A percentile compares a stretch with the other conserved stretches of the same genome.
phyloP scores from a whole-genome alignment of 2,797 vertebrate genomes.

The Remorina albescens region DNA sequence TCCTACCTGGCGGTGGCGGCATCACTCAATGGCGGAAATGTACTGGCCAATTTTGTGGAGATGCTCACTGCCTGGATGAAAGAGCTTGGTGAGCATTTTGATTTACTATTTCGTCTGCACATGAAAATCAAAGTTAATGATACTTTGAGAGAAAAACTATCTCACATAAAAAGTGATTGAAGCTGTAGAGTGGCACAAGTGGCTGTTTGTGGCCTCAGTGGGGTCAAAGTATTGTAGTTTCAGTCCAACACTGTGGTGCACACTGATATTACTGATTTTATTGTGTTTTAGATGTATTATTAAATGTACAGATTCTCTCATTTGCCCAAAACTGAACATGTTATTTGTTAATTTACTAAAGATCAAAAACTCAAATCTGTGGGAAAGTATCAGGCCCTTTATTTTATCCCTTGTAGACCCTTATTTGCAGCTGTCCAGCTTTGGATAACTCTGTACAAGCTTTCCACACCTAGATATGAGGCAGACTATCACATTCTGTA shows the following conservation, averaged over 20 bases:
- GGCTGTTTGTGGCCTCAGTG: neutral
- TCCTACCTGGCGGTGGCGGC: slow-evolving; percentile 94
- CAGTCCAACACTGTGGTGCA: neutral
- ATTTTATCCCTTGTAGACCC: no score
- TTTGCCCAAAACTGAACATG: no score
- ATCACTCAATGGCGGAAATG: slow-evolving; percentile 95
- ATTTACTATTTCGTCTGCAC: neutral
- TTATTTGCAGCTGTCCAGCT: no score
- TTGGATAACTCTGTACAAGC: no score
- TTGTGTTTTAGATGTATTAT: no score
- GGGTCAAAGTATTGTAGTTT: neutral
- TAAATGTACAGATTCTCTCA: no score
- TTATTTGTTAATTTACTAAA: neutral
- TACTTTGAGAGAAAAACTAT: neutral
- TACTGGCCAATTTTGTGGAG: slow-evolving; percentile 89
- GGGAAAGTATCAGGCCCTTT: no score
- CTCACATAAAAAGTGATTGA: neutral
- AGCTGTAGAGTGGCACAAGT: neutral
- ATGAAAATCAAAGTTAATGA: neutral
- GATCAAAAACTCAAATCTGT: no score
- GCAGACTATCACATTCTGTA: no score
- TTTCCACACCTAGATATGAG: no score
- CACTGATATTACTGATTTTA: neutral
- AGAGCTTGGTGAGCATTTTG: slow-evolving; percentile 87
- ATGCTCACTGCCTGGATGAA: slow-evolving; percentile 90